These are phyloP conservation scores for Actinostola sp. DNA, from an alignment of 92 coral and sea anemone species.

Conservation along the genomic window DNA sequence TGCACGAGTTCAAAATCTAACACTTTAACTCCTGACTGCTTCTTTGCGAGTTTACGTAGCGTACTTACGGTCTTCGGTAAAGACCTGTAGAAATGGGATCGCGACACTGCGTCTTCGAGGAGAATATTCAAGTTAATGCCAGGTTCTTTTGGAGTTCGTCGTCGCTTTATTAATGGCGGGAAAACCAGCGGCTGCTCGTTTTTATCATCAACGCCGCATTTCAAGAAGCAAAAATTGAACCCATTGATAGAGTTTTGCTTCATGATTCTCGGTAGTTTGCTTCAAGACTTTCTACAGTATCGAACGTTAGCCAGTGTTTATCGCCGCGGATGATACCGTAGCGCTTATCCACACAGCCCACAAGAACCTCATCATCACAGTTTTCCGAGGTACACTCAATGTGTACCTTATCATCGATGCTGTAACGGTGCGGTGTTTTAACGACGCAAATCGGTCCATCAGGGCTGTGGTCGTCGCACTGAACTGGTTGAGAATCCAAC, in stretches of 20 bases:
- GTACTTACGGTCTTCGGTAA: conserved; percentile 75
- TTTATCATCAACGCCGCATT: conserved; percentile 55
- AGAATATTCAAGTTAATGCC: conserved; percentile 76
- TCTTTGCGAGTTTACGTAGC: conserved; percentile 64
- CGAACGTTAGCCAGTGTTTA: conserved; percentile 56
- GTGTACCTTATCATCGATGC: conserved; percentile 38
- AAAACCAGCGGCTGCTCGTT: conserved; percentile 73
- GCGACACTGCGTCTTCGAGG: conserved; percentile 87
- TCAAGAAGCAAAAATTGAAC: conserved; percentile 75
- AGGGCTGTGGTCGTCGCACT: conserved; percentile 25
- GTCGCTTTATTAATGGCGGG: conserved; percentile 73
- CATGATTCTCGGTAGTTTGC: conserved; percentile 55
- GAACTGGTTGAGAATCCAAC: conserved; percentile 44
- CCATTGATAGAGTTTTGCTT: conserved; percentile 53
- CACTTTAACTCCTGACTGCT: conserved; percentile 66
- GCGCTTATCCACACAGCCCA: conserved; percentile 70
- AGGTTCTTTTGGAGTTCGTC: conserved; percentile 9
- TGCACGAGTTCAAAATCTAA: conserved; percentile 87
- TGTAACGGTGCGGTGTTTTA: conserved; percentile 49
- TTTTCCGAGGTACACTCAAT: conserved; percentile 60
- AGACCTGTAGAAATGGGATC: conserved; percentile 83
- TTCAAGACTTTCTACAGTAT: conserved; percentile 48
- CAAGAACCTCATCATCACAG: conserved; percentile 46
- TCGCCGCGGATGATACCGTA: conserved; percentile 63
- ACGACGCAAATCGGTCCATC: conserved; percentile 65